Percentiles rank a stretch among this genome's conserved stretches.
Evolutionary conservation across 64 coral and sea anemone genomes (phyloP).

Genomic region (Exaiptasia diaphana): DNA sequence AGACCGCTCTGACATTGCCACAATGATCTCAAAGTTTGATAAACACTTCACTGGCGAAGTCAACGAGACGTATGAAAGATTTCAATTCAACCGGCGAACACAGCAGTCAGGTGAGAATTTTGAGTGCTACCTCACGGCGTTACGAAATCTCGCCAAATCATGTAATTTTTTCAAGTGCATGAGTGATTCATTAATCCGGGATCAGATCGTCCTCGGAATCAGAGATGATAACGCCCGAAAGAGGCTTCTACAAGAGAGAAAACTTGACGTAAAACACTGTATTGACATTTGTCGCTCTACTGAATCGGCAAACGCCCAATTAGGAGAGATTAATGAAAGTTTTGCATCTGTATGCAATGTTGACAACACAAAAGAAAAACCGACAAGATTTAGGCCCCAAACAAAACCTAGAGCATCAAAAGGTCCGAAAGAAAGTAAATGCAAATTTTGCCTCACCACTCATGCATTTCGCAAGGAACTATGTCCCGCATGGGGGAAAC

Average conservation of each 20-base stretch:
- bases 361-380: too few relatives aligned
- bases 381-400: too few relatives aligned
- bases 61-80: slow-evolving; percentile 46
- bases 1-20: slow-evolving; percentile 15
- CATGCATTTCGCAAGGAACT: slow-evolving; percentile 7
- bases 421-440: too few relatives aligned
- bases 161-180: slow-evolving; percentile 60
- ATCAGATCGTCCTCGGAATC: slow-evolving; percentile 30
- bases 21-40: slow-evolving; percentile 32
- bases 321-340: too few relatives aligned
- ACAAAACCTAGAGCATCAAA: too few relatives aligned
- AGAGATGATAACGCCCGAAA: slow-evolving; percentile 50
- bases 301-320: slow-evolving; percentile 1
- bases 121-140: slow-evolving; percentile 32
- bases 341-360: too few relatives aligned
- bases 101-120: slow-evolving; percentile 41
- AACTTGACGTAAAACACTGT: slow-evolving; percentile 28
- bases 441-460: slow-evolving; percentile 20
- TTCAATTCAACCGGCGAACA: slow-evolving; percentile 40
- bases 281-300: slow-evolving; percentile 12
- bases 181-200: slow-evolving; percentile 43
- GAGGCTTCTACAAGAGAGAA: slow-evolving; percentile 45
- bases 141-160: slow-evolving; percentile 51
- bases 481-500: slow-evolving; percentile 44
- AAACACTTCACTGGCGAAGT: slow-evolving; percentile 20